phyloP scores from a whole-genome alignment of 2,888 invertebrate genomes.

The Cephus pygmeus region DNA sequence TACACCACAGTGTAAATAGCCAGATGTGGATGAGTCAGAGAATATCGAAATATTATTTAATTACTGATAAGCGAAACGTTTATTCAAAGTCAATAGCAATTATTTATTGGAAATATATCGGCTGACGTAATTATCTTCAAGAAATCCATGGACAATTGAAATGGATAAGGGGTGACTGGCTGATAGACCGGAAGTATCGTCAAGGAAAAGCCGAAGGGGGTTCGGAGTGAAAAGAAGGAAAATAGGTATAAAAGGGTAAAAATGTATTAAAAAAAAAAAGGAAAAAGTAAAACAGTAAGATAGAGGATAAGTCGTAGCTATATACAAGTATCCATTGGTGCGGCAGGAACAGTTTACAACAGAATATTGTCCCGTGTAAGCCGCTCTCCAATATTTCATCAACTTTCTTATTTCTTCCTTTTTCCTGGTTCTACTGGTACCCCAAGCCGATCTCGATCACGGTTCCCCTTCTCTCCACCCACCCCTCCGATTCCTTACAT shows the following conservation, averaged over 20 bases:
- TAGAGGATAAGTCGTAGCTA: slow-evolving; percentile 20
- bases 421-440: slow-evolving; percentile 25
- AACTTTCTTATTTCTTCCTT: slow-evolving; percentile 60
- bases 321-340: slow-evolving; percentile 48
- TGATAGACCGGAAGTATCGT: background rate
- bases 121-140: background rate
- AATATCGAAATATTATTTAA: background rate
- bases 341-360: slow-evolving; percentile 57
- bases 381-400: slow-evolving; percentile 65
- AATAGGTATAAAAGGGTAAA: background rate
- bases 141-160: background rate
- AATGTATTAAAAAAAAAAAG: slow-evolving; percentile 4
- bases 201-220: background rate
- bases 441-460: background rate
- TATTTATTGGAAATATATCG: background rate
- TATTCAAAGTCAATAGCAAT: background rate
- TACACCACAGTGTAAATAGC: background rate
- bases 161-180: background rate
- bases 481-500: slow-evolving; percentile 3
- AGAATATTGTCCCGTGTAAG: slow-evolving; percentile 64
- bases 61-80: background rate
- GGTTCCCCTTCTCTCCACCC: slow-evolving; percentile 16
- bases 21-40: background rate
- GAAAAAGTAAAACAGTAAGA: slow-evolving; percentile 21
- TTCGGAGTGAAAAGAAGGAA: background rate